Conservation (phyloP, 2,888 invertebrate genomes). For the Ormyrus nitidulus region DNA sequence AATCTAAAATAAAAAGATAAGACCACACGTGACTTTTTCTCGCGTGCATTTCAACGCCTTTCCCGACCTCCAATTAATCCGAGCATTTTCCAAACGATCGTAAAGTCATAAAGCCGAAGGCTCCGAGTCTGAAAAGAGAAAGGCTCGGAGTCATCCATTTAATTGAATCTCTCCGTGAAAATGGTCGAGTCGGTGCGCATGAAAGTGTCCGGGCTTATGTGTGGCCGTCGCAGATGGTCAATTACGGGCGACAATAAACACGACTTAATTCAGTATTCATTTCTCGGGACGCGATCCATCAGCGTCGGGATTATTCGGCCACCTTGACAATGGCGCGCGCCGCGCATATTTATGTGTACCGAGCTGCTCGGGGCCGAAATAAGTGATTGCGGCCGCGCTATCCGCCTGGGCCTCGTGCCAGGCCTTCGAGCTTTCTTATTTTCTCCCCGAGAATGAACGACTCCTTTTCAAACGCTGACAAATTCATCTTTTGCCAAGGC, state of each 20-base stretch:
- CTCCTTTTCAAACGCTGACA: no score
- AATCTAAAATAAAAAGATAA: background rate
- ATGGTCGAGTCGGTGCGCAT: slow-evolving; percentile 4
- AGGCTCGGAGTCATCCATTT: slow-evolving; percentile 18
- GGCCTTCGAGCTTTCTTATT: background rate
- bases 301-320: slow-evolving; percentile 30
- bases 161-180: slow-evolving; percentile 27
- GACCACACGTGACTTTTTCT: no score
- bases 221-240: slow-evolving; percentile 71
- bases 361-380: slow-evolving; percentile 63
- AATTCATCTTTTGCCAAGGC: no score
- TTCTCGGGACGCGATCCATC: slow-evolving; percentile 64
- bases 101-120: slow-evolving; percentile 21
- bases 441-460: background rate
- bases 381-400: slow-evolving; percentile 60
- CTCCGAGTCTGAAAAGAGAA: background rate
- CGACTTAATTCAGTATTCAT: slow-evolving; percentile 73
- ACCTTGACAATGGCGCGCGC: slow-evolving; percentile 59
- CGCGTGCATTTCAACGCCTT: background rate
- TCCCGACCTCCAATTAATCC: background rate
- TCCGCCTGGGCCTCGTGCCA: slow-evolving; percentile 12
- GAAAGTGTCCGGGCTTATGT: background rate
- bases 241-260: slow-evolving; percentile 72
- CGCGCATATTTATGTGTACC: slow-evolving; percentile 70
- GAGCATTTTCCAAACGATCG: slow-evolving; percentile 1